Percentiles rank a stretch among this genome's conserved stretches.
Evolutionary conservation across 1,140 invertebrate species (phyloP).

Genomic region (Lordiphosa collinella): DNA sequence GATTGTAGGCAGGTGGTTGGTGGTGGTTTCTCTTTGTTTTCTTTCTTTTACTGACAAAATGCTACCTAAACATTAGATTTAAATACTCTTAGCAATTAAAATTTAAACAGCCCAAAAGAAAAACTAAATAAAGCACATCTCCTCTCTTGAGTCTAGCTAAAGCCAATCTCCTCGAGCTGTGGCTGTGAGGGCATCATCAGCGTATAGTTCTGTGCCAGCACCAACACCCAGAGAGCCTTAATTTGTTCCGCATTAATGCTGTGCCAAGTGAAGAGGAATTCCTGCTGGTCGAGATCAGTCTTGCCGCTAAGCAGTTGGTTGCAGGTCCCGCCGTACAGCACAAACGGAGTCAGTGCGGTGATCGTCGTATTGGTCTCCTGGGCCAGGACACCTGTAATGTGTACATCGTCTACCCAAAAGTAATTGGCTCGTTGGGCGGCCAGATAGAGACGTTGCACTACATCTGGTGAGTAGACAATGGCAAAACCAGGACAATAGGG

Average conservation of each 20-base stretch:
- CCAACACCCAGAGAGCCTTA: conserved; percentile 79
- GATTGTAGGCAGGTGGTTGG: conserved; percentile 77
- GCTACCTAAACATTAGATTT: conserved; percentile 49
- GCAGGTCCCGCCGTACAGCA: conserved; percentile 75
- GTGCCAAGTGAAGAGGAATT: conserved; percentile 83
- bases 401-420: conserved; percentile 94
- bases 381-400: conserved; percentile 87
- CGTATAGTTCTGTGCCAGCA: conserved; percentile 34
- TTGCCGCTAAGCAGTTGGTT: conserved; percentile 53
- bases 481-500: conserved; percentile 88
- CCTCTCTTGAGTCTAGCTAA: conserved; percentile 43
- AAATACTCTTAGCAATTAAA: conserved; percentile 40
- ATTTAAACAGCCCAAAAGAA: conserved; percentile 35
- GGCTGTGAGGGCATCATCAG: neutral
- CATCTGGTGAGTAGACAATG: conserved; percentile 87
- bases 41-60: conserved; percentile 22
- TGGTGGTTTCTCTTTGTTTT: conserved; percentile 24
- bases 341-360: conserved; percentile 80
- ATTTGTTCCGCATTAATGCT: conserved; percentile 81
- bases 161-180: conserved; percentile 6
- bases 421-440: conserved; percentile 84
- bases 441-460: conserved; percentile 84
- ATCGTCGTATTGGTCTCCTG: conserved; percentile 83
- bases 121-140: conserved; percentile 16
- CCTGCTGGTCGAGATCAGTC: conserved; percentile 42